Percentiles rank a stretch among this genome's conserved stretches.
These are phyloP conservation scores for Sylvilagus floridanus DNA, from an alignment of 2,797 vertebrate species.

Conservation along the genomic window DNA sequence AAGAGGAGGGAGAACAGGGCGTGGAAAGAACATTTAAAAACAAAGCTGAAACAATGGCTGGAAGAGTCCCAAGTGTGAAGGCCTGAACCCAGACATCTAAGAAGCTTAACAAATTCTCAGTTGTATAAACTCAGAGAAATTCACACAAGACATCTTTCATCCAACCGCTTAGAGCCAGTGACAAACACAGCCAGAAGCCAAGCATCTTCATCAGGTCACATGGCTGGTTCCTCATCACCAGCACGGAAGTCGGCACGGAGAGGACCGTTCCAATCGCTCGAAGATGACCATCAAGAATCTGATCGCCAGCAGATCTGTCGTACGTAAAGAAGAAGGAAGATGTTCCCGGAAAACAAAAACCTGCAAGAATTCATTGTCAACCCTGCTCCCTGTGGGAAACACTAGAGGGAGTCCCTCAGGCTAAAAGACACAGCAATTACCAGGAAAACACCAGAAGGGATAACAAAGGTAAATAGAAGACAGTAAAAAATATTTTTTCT, in stretches of 20 bases:
- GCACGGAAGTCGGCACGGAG: not conserved
- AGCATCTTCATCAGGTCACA: not conserved
- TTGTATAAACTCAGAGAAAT: constrained; percentile 1
- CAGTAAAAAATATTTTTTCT: not conserved
- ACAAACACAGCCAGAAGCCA: not conserved
- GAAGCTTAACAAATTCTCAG: not conserved
- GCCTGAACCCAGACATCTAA: not conserved
- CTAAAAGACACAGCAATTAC: not conserved
- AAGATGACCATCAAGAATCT: not conserved
- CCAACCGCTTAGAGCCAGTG: not conserved
- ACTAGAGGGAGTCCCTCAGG: not conserved
- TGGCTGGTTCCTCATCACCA: not conserved
- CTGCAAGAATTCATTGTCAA: not conserved
- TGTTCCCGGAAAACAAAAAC: not conserved
- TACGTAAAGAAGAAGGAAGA: constrained; percentile 5
- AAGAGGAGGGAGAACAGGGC: not conserved
- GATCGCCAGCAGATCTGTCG: not conserved
- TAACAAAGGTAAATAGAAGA: not conserved
- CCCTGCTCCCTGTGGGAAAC: not conserved
- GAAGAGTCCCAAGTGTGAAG: not conserved
- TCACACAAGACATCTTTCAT: not conserved
- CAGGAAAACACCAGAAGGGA: not conserved
- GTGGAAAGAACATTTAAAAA: not conserved
- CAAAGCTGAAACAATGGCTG: not conserved
- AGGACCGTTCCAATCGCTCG: not conserved